Evolutionary conservation across 2,888 invertebrate species (phyloP).

Genomic region (Sarcophaga rosellei): DNA sequence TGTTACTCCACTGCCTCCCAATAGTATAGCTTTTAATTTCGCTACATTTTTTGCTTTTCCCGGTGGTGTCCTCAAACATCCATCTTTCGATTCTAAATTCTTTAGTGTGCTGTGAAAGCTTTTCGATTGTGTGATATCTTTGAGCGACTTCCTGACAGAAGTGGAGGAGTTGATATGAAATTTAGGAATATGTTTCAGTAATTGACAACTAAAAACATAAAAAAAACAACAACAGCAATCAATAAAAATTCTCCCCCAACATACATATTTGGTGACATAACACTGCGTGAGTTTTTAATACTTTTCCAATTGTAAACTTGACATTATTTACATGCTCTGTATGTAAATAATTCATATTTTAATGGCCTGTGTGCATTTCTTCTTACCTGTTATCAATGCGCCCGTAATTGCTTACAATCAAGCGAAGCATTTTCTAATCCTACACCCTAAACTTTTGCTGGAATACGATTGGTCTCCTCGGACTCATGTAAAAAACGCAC

Average conservation of each 20-base stretch:
- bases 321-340: neutral
- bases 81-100: conserved; percentile 14
- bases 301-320: neutral
- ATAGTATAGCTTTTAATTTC: conserved; percentile 72
- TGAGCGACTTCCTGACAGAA: neutral
- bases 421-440: conserved; percentile 52
- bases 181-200: conserved; percentile 52
- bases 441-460: neutral
- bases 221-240: neutral
- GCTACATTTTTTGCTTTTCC: conserved; percentile 27
- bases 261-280: conserved; percentile 54
- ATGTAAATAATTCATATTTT: neutral
- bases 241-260: neutral
- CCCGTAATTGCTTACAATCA: conserved; percentile 45
- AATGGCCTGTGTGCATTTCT: neutral
- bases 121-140: conserved; percentile 36
- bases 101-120: conserved; percentile 15
- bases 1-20: conserved; percentile 75
- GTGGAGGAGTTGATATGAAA: conserved; percentile 35
- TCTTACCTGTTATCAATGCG: conserved; percentile 53
- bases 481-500: conserved; percentile 3
- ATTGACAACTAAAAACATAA: conserved; percentile 36
- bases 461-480: neutral
- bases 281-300: neutral
- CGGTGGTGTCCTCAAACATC: conserved; percentile 2